Evolutionary conservation across 2,888 invertebrate genomes (phyloP).

Genomic region (Achlya flavicornis): DNA sequence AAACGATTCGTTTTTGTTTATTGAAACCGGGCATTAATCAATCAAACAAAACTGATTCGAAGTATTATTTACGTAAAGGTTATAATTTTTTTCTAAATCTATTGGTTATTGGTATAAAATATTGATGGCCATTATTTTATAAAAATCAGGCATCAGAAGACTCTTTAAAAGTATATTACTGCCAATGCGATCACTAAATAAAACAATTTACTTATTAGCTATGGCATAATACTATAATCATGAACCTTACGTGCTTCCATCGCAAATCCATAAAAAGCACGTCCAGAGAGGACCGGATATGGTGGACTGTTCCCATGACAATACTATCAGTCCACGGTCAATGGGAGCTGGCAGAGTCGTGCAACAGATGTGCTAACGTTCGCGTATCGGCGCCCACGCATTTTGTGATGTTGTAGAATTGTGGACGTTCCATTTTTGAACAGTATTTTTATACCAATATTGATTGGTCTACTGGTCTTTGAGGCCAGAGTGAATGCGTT

Average conservation of each 20-base stretch:
- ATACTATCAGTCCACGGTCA: slow-evolving; percentile 62
- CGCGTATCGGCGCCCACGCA: slow-evolving; percentile 67
- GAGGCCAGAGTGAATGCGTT: too few species aligned
- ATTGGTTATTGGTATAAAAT: too few species aligned
- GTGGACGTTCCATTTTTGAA: slow-evolving; percentile 28
- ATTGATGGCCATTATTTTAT: too few species aligned
- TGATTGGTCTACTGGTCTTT: too few species aligned
- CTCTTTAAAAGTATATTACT: too few species aligned
- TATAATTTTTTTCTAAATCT: too few species aligned
- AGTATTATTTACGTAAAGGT: too few species aligned
- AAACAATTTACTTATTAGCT: background rate
- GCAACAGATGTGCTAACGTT: slow-evolving; percentile 62
- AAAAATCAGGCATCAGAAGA: too few species aligned
- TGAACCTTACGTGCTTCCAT: background rate
- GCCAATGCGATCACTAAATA: background rate
- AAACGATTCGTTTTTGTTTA: too few species aligned
- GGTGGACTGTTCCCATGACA: slow-evolving; percentile 68
- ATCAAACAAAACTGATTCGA: too few species aligned
- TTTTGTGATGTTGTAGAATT: slow-evolving; percentile 16
- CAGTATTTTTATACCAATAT: too few species aligned
- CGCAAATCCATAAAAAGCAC: slow-evolving; percentile 18
- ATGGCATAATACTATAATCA: background rate
- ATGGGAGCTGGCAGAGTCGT: slow-evolving; percentile 55
- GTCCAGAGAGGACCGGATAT: slow-evolving; percentile 50
- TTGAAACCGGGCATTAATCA: too few species aligned